These are phyloP conservation scores for Euura lappo DNA, from an alignment of 1,140 invertebrate species.

Conservation along the genomic window DNA sequence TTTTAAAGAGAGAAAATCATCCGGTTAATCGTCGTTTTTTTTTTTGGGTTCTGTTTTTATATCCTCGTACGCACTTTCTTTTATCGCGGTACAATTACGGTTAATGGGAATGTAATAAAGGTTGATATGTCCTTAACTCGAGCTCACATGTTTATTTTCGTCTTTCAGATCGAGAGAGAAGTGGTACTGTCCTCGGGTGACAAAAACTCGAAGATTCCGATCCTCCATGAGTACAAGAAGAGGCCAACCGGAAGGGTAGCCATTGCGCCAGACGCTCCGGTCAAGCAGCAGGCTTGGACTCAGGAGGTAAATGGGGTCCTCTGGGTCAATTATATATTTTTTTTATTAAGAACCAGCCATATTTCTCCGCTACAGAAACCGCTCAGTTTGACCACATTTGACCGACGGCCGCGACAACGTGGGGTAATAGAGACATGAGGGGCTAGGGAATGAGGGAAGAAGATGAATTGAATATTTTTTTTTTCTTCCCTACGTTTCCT, in stretches of 20 bases:
- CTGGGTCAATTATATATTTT: neutral
- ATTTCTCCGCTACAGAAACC: neutral
- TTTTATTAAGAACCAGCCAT: neutral
- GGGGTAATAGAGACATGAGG: neutral
- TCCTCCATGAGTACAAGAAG: constrained; percentile 75
- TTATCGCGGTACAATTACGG: neutral
- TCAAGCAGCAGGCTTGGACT: constrained; percentile 68
- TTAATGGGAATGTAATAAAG: neutral
- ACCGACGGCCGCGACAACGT: neutral
- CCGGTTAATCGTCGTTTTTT: neutral
- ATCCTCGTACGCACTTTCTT: neutral
- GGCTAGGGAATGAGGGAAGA: neutral
- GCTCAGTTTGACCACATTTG: neutral
- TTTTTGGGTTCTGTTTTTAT: too few species aligned
- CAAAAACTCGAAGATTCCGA: constrained; percentile 78
- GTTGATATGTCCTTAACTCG: neutral
- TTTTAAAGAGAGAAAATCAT: neutral
- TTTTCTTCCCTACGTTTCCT: neutral
- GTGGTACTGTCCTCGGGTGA: constrained; percentile 72
- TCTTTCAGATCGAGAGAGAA: constrained; percentile 75
- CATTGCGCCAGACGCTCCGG: constrained; percentile 76
- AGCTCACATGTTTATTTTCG: neutral
- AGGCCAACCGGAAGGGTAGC: constrained; percentile 62
- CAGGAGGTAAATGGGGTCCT: constrained; percentile 48
- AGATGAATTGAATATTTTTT: neutral